phyloP scores from a whole-genome alignment of 2,797 vertebrate species.

The Sylvia borin region DNA sequence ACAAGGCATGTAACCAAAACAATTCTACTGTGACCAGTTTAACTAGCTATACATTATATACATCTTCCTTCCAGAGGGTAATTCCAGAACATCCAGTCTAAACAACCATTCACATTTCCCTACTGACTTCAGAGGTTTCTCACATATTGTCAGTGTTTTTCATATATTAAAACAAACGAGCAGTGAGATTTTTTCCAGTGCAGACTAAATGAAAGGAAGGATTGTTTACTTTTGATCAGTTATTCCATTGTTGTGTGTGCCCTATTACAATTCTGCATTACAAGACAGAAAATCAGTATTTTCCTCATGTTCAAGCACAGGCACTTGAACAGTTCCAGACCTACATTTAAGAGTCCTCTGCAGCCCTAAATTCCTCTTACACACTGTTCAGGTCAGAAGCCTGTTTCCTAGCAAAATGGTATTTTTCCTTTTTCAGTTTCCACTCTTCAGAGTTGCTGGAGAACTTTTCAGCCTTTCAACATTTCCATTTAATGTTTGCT shows the following conservation, averaged over 20 bases:
- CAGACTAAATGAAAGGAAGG: neutral
- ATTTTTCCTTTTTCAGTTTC: neutral
- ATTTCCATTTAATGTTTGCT: neutral
- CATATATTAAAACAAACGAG: neutral
- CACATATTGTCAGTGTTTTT: neutral
- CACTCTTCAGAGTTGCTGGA: neutral
- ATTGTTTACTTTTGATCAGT: neutral
- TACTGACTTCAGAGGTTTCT: neutral
- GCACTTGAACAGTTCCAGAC: neutral
- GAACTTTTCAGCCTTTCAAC: neutral
- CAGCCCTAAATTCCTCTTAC: neutral
- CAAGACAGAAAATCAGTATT: neutral
- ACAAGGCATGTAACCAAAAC: neutral
- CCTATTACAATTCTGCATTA: neutral
- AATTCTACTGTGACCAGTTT: neutral
- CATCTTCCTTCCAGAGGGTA: neutral
- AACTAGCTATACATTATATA: neutral
- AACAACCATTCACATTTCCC: neutral
- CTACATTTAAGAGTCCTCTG: neutral
- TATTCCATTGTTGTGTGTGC: neutral
- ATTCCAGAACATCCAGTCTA: neutral
- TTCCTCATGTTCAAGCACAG: neutral
- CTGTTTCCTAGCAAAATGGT: neutral
- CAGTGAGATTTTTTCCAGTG: neutral
- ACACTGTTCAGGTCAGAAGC: neutral